Evolutionary conservation across 2,888 invertebrate genomes (phyloP), one percentile per base, ranked within the genome.

Genomic region (Tipula confusa): DNA sequence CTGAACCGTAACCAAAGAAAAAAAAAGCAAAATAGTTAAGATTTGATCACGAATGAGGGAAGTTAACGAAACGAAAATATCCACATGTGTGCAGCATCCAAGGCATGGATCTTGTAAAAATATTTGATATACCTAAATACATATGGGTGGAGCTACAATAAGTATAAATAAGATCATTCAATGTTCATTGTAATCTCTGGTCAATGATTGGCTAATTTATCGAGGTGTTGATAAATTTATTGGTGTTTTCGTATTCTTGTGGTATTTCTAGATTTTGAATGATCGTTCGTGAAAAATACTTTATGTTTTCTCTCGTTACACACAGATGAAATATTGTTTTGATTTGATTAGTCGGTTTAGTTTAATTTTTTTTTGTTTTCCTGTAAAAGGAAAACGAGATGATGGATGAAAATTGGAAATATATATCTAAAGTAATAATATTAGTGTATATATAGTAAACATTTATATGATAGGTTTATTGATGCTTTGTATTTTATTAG

Each of bases 161-260:
- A 18, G 9, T 9, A 11, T 64, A 24, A 64, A 64, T 64, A 1
- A 7, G 64, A 64, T 24, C 24, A 24, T 24, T 24, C 13, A 38
- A 2, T 11, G 64, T 24, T 24, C 13, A 38, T 9, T 11, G 24
- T 2, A 24, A 64, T 43, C 18, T 64, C 64, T 64, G 64, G 24
- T 24, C 4, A 4, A 24, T 24, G 64, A 64, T 64, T 64, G 64
- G 64, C 0, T 24, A 64, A 64, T 64, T 64, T 64, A 64, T 64
- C 24, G 64, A 64, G 64, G 24, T 64, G 64, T 64, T 64, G 64
- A 64, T 64, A 64, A 64, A 24, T 64, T 64, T 64, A 64, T 64
- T 64, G 64, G 24, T 64, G 24, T 64, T 15, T 64, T 43, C n/a
- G 43, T 43, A 43, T 15, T 43, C 2, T 13, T 64, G 64, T 64